phyloP scores from a whole-genome alignment of 2,797 vertebrate genomes.

The Phylloscopus collybita region DNA sequence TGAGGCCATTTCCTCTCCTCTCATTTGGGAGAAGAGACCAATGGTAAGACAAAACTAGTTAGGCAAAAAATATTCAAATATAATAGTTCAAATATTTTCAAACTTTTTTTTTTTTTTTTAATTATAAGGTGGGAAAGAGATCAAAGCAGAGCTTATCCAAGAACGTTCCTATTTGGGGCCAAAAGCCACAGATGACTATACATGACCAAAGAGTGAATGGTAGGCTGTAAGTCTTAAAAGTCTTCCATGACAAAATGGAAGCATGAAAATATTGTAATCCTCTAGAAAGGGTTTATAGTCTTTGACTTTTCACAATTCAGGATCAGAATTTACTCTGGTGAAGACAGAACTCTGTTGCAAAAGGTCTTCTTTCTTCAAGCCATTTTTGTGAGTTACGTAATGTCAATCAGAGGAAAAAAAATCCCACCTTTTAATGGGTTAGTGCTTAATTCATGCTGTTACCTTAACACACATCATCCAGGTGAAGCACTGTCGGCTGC shows the following conservation, averaged over 20 bases:
- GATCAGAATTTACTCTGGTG: not conserved
- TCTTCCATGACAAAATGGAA: not conserved
- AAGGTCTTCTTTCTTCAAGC: not conserved
- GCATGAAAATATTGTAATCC: not conserved
- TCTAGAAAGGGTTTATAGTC: not conserved
- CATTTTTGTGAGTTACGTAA: not conserved
- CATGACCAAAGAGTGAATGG: not conserved
- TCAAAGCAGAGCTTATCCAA: not conserved
- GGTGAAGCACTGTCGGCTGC: constrained; percentile 2
- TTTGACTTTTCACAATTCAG: not conserved
- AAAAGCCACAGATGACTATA: not conserved
- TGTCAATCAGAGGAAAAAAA: not conserved
- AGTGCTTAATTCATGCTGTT: not conserved
- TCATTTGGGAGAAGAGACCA: not conserved
- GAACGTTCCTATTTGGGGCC: not conserved
- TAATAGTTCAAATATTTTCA: not conserved
- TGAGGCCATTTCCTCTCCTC: not conserved
- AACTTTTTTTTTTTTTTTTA: not conserved
- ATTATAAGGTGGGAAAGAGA: not conserved
- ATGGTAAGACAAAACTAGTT: not conserved
- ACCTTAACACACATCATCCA: not conserved
- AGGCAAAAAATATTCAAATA: not conserved
- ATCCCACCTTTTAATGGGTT: not conserved
- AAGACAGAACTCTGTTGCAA: not conserved
- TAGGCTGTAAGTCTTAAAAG: not conserved